Percentiles rank a stretch among this genome's conserved stretches.
Evolutionary conservation across 2,888 invertebrate genomes (phyloP).

Genomic region (Chloromyia formosa): DNA sequence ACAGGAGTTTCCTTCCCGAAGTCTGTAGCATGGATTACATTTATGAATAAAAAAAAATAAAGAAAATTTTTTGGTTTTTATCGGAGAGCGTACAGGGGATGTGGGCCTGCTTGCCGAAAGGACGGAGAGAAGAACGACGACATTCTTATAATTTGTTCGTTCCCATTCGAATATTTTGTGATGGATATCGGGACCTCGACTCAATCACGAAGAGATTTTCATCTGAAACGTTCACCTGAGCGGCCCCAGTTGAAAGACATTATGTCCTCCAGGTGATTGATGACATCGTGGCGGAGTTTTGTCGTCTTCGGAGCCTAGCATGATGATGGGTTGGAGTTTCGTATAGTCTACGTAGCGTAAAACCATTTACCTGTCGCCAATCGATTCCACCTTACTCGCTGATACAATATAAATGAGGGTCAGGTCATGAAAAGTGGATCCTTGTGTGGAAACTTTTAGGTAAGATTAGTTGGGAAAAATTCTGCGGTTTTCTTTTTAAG

Average conservation of each 20-base stretch:
- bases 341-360: background rate
- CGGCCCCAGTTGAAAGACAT: background rate
- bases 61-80: background rate
- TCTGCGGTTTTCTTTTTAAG: no score
- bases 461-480: no score
- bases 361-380: conserved; percentile 36
- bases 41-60: background rate
- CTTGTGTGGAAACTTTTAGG: no score
- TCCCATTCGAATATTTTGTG: conserved; percentile 38
- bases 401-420: no score
- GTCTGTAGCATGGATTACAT: background rate
- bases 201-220: conserved; percentile 41
- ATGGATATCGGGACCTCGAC: conserved; percentile 33
- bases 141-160: conserved; percentile 40
- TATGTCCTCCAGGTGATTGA: conserved; percentile 27
- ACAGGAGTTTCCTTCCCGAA: conserved; percentile 18
- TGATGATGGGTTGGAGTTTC: background rate
- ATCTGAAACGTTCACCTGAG: conserved; percentile 11
- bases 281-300: conserved; percentile 8
- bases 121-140: background rate
- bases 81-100: background rate
- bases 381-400: conserved; percentile 18
- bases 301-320: background rate
- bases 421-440: no score
- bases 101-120: no score